Evolutionary conservation across 2,797 vertebrate genomes (phyloP).

Genomic region (Oryzias sinensis): DNA sequence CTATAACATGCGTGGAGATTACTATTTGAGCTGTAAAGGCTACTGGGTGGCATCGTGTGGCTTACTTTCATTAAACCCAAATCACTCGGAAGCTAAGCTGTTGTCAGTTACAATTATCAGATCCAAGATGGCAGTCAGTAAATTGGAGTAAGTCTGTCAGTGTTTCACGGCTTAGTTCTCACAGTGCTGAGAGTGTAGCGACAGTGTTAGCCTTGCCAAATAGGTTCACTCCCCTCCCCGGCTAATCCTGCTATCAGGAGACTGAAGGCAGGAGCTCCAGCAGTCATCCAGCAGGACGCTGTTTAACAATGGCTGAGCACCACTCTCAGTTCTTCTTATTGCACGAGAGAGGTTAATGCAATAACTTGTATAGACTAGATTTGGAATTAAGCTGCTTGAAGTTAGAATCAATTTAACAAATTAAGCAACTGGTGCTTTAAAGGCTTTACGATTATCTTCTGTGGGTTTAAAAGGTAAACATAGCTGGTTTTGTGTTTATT

Average conservation of each 20-base stretch:
- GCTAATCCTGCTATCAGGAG: slow-evolving; percentile 67
- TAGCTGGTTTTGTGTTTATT: slow-evolving; percentile 35
- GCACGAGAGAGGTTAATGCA: slow-evolving; percentile 42
- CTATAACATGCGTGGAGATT: slow-evolving; percentile 53
- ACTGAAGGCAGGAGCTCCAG: slow-evolving; percentile 42
- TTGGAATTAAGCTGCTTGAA: slow-evolving; percentile 60
- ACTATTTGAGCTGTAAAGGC: slow-evolving; percentile 53
- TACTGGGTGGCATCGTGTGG: slow-evolving; percentile 54
- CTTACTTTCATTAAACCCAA: slow-evolving; percentile 58
- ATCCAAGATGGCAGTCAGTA: slow-evolving; percentile 67
- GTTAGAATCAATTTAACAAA: slow-evolving; percentile 67
- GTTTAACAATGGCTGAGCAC: slow-evolving; percentile 45
- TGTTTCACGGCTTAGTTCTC: slow-evolving; percentile 64
- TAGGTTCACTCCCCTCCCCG: slow-evolving; percentile 44
- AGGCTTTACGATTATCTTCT: slow-evolving; percentile 47
- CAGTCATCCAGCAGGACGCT: slow-evolving; percentile 40
- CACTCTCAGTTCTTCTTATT: slow-evolving; percentile 44
- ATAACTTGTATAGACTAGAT: slow-evolving; percentile 48
- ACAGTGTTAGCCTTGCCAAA: slow-evolving; percentile 53
- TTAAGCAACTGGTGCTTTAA: slow-evolving; percentile 46
- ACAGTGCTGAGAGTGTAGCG: slow-evolving; percentile 43
- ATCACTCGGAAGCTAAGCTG: slow-evolving; percentile 59
- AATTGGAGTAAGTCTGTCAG: slow-evolving; percentile 65
- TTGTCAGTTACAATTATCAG: slow-evolving; percentile 46
- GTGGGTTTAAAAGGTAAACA: slow-evolving; percentile 32